These are phyloP conservation scores for Parnassius apollo DNA, from an alignment of 2,888 invertebrate genomes.

Conservation along the genomic window DNA sequence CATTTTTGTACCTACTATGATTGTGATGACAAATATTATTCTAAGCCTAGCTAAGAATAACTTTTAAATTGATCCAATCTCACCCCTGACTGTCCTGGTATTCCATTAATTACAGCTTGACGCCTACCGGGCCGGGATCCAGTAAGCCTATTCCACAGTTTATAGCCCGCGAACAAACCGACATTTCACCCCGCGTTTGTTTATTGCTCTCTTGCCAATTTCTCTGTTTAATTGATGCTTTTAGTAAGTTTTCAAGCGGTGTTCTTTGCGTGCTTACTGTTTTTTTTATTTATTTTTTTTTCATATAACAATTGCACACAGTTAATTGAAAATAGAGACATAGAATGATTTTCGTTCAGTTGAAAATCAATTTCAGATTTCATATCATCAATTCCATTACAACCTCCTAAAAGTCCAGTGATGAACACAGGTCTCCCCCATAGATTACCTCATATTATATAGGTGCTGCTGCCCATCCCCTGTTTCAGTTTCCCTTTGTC, in stretches of 20 bases:
- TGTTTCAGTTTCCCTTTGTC: too few relatives aligned
- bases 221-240: conserved; percentile 27
- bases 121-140: conserved; percentile 52
- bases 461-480: too few relatives aligned
- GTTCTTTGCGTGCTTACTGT: not conserved
- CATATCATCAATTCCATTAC: too few relatives aligned
- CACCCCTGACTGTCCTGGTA: conserved; percentile 60
- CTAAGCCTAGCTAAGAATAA: conserved; percentile 61
- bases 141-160: conserved; percentile 59
- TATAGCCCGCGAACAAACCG: conserved; percentile 76
- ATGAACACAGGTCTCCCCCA: too few relatives aligned
- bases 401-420: too few relatives aligned
- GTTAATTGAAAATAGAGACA: too few relatives aligned
- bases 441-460: too few relatives aligned
- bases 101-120: conserved; percentile 74
- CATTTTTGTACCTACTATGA: not conserved
- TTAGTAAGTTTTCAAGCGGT: conserved; percentile 10
- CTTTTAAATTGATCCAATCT: conserved; percentile 75
- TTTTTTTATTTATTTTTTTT: too few relatives aligned
- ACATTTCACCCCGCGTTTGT: conserved; percentile 66
- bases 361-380: too few relatives aligned
- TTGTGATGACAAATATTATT: conserved; percentile 38
- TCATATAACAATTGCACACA: too few relatives aligned
- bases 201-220: conserved; percentile 60
- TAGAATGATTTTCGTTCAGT: too few relatives aligned